A percentile compares a stretch with the other conserved stretches of the same genome.
Conservation (phyloP, 2,797 vertebrate genomes). For the Molossus alvarezi region DNA sequence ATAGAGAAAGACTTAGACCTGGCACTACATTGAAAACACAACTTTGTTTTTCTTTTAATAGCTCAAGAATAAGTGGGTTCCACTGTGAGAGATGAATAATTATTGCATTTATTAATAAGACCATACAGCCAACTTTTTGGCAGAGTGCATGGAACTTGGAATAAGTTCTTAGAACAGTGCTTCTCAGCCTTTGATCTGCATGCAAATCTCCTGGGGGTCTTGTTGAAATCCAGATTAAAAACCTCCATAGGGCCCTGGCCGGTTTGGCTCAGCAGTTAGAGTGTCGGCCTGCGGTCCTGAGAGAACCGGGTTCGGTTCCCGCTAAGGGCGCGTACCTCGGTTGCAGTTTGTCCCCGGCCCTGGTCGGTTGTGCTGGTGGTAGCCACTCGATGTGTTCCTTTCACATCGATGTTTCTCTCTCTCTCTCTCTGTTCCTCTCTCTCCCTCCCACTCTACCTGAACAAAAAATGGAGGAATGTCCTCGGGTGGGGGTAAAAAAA, state of each 20-base stretch:
- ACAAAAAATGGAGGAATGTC: too few relatives aligned
- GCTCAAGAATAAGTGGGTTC: conserved; percentile 4
- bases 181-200: background rate
- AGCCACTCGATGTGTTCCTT: too few relatives aligned
- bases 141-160: background rate
- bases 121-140: background rate
- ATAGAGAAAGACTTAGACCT: conserved; percentile 26
- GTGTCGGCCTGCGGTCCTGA: too few relatives aligned
- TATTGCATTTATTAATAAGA: conserved; percentile 3
- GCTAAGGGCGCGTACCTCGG: too few relatives aligned
- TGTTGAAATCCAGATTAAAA: background rate
- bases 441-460: too few relatives aligned
- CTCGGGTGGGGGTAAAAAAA: too few relatives aligned
- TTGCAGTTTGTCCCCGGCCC: too few relatives aligned
- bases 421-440: too few relatives aligned
- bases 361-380: too few relatives aligned
- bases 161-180: background rate
- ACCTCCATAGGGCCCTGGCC: background rate
- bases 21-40: background rate
- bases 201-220: background rate
- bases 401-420: too few relatives aligned
- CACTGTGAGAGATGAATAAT: conserved; percentile 6
- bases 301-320: too few relatives aligned
- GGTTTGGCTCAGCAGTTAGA: too few relatives aligned
- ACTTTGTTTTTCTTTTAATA: conserved; percentile 35